Percentiles rank a stretch among this genome's conserved stretches.
phyloP scores from a whole-genome alignment of 2,888 invertebrate genomes.

The Eristalis intricaria region DNA sequence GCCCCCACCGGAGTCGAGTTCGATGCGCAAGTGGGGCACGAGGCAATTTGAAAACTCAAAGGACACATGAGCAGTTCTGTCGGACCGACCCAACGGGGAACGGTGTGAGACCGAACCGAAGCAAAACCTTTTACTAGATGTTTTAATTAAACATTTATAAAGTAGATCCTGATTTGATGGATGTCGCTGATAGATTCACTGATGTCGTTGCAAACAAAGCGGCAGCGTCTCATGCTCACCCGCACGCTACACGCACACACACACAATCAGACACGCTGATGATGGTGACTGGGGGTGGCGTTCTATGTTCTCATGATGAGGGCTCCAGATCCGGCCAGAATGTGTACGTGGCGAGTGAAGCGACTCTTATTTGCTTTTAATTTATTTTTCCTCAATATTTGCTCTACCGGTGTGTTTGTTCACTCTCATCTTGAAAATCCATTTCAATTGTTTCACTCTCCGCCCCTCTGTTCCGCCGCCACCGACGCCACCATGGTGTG shows the following conservation, averaged over 20 bases:
- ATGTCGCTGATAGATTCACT: conserved; percentile 31
- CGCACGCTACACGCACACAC: not conserved
- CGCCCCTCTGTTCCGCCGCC: conserved; percentile 8
- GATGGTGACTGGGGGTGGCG: not conserved
- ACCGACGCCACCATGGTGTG: not conserved
- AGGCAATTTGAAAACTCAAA: conserved; percentile 13
- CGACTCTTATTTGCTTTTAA: conserved; percentile 68
- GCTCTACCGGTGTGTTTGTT: conserved; percentile 65
- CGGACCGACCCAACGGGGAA: not conserved
- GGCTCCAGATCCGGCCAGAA: not conserved
- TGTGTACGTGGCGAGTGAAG: not conserved
- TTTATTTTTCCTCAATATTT: conserved; percentile 72
- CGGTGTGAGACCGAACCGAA: not conserved
- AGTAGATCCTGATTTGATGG: conserved; percentile 59
- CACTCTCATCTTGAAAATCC: conserved; percentile 70
- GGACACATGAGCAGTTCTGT: conserved; percentile 28
- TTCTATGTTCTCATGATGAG: not conserved
- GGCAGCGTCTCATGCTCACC: conserved; percentile 8
- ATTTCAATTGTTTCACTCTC: conserved; percentile 68
- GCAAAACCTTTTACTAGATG: conserved; percentile 49
- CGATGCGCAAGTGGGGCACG: not conserved
- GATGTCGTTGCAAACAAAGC: conserved; percentile 45
- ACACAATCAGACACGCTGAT: not conserved
- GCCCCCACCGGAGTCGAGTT: conserved; percentile 10
- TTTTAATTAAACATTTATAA: conserved; percentile 68